These are phyloP conservation scores for Hyperopisus bebe DNA, from an alignment of 2,113 vertebrate species.

Conservation along the genomic window DNA sequence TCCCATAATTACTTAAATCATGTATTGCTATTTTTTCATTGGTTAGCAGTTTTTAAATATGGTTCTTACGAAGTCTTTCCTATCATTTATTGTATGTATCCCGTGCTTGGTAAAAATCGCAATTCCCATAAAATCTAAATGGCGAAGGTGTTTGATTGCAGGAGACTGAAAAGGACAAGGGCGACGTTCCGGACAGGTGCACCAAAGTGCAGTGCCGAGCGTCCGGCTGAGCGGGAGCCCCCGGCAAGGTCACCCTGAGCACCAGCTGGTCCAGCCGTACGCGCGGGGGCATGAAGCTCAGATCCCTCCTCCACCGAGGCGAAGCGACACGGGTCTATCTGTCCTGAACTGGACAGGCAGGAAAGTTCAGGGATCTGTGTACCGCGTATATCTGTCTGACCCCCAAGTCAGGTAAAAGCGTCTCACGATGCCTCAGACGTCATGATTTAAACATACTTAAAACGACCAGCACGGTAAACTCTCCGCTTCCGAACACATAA, in stretches of 20 bases:
- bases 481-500: neutral
- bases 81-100: neutral
- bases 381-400: neutral
- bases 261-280: neutral
- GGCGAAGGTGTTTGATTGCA: neutral
- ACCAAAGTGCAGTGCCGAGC: neutral
- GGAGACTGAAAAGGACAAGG: neutral
- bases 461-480: neutral
- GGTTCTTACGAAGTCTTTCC: neutral
- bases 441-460: neutral
- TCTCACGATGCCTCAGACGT: neutral
- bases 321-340: neutral
- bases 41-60: neutral
- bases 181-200: neutral
- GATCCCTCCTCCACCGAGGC: neutral
- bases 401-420: neutral
- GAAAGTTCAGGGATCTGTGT: neutral
- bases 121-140: neutral
- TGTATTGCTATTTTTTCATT: conserved; percentile 16
- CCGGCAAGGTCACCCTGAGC: neutral
- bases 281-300: neutral
- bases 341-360: neutral
- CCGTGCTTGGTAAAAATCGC: neutral
- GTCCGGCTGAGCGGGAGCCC: neutral
- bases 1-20: neutral